A percentile compares a stretch with the other conserved stretches of the same genome.
These are phyloP conservation scores for Epirrhoe alternata DNA, from an alignment of 2,888 invertebrate species.

Conservation along the genomic window DNA sequence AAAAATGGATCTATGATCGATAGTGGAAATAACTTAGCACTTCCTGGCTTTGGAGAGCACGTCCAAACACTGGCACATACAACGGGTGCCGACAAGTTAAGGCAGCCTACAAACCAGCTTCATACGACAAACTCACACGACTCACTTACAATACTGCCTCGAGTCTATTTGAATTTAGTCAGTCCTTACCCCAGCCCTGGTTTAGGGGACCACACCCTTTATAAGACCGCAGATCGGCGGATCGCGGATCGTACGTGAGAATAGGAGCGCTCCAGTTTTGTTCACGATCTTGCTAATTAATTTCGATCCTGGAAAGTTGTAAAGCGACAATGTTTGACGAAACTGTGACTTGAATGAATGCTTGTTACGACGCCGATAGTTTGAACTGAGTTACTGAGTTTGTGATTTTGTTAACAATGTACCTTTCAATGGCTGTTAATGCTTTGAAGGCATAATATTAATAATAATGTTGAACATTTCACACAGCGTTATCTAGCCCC, in stretches of 20 bases:
- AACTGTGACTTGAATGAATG: constrained; percentile 33
- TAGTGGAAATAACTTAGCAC: too few relatives aligned
- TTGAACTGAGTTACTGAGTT: background rate
- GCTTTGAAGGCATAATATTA: background rate
- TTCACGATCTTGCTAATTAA: constrained; percentile 66
- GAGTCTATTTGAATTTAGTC: background rate
- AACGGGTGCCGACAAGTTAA: too few relatives aligned
- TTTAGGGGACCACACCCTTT: constrained; percentile 54
- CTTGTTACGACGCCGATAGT: constrained; percentile 11
- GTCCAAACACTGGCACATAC: too few relatives aligned
- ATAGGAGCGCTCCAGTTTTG: constrained; percentile 65
- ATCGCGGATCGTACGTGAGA: constrained; percentile 71
- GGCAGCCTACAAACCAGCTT: background rate
- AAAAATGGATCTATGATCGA: too few relatives aligned
- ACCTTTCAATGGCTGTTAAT: background rate
- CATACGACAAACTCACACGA: too few relatives aligned
- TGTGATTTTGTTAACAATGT: background rate
- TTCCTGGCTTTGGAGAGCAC: too few relatives aligned
- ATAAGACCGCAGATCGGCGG: constrained; percentile 73
- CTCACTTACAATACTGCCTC: too few relatives aligned
- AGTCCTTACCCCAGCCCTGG: constrained; percentile 46
- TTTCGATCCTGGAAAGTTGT: constrained; percentile 56
- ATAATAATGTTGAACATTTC: too few relatives aligned
- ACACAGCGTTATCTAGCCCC: too few relatives aligned
- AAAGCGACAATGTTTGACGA: constrained; percentile 43